phyloP scores from a whole-genome alignment of 1,140 invertebrate species.

The Paraescarpia echinospica region DNA sequence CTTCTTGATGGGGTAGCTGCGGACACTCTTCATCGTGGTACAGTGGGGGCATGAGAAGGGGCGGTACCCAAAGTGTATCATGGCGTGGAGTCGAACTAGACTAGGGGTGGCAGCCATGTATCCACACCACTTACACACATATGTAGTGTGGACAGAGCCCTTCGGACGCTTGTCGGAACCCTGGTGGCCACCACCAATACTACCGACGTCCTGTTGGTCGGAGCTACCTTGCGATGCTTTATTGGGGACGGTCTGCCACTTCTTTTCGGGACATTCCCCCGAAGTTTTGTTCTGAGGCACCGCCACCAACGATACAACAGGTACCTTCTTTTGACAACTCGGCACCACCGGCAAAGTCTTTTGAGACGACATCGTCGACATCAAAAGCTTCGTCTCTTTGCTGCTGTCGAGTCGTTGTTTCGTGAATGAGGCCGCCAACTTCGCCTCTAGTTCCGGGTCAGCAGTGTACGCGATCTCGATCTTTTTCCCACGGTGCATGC shows the following conservation, averaged over 20 bases:
- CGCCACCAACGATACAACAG: neutral
- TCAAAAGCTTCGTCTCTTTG: neutral
- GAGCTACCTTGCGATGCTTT: neutral
- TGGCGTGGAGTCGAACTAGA: conserved; percentile 21
- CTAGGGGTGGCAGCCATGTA: conserved; percentile 2
- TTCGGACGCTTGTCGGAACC: neutral
- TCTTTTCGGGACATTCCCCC: neutral
- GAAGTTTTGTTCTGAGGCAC: neutral
- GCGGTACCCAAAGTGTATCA: conserved; percentile 27
- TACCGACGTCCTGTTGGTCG: neutral
- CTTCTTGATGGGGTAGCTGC: conserved; percentile 27
- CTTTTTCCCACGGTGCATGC: conserved; percentile 23
- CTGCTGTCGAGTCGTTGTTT: neutral
- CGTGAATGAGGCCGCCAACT: conserved; percentile 12
- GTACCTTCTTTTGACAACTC: neutral
- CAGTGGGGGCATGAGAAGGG: conserved; percentile 29
- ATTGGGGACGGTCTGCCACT: neutral
- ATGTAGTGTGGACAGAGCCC: neutral
- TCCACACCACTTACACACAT: neutral
- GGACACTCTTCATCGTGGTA: conserved; percentile 15
- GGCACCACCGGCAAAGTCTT: neutral
- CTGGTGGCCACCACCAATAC: neutral
- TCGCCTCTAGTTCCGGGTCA: conserved; percentile 16
- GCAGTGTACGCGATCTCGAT: neutral
- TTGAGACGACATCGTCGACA: neutral